Conservation (phyloP, 2,888 invertebrate genomes). For the Drosophila phalerata region DNA sequence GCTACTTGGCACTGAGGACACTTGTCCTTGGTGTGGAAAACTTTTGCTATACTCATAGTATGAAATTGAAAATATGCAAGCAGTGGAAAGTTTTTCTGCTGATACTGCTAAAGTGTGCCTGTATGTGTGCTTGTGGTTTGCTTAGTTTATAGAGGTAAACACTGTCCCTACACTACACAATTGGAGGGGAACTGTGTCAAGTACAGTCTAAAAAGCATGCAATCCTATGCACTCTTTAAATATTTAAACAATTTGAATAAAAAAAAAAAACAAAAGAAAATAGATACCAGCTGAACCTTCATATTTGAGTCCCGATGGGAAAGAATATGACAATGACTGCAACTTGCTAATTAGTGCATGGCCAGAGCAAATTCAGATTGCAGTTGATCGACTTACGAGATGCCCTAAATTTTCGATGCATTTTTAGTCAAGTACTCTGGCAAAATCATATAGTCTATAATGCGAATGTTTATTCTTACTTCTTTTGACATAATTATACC, state of each 20-base stretch:
- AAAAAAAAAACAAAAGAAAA: not conserved
- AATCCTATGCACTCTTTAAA: constrained; percentile 25
- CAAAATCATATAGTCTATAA: too few relatives aligned
- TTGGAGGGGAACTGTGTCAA: constrained; percentile 63
- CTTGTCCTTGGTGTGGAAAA: constrained; percentile 77
- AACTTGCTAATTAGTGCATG: constrained; percentile 12
- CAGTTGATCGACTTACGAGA: not conserved
- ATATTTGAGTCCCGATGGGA: not conserved
- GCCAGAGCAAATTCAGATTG: not conserved
- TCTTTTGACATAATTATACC: not conserved
- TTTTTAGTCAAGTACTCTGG: too few relatives aligned
- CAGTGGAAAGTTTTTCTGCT: constrained; percentile 62
- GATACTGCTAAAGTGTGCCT: constrained; percentile 38
- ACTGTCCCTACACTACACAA: constrained; percentile 9
- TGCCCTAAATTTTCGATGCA: not conserved
- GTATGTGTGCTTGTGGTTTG: constrained; percentile 28
- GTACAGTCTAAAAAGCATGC: constrained; percentile 49
- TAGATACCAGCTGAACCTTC: not conserved
- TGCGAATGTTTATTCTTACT: not conserved
- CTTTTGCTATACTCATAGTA: constrained; percentile 60
- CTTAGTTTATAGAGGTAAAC: constrained; percentile 38
- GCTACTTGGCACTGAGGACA: constrained; percentile 44
- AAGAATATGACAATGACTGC: not conserved
- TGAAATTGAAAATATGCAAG: constrained; percentile 77
- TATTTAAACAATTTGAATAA: constrained; percentile 44